A percentile compares a stretch with the other conserved stretches of the same genome.
These are phyloP conservation scores for Parus major DNA, from an alignment of 2,113 vertebrate genomes.

Conservation along the genomic window DNA sequence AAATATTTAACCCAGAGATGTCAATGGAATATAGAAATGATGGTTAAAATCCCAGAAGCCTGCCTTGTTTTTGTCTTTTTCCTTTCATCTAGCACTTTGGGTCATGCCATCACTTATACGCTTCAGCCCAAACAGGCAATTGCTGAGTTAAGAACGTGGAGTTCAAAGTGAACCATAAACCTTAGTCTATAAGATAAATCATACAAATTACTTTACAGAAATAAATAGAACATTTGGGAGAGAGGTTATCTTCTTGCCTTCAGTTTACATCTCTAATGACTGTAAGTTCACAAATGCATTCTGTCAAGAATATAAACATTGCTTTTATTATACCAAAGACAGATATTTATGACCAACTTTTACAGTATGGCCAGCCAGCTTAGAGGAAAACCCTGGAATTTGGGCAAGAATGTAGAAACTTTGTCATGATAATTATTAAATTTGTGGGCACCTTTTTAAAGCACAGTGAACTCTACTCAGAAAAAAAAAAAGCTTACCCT, in stretches of 20 bases:
- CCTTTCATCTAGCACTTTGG: constrained; percentile 72
- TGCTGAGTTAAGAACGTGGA: constrained; percentile 73
- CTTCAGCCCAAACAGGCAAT: constrained; percentile 71
- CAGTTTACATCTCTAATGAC: constrained; percentile 75
- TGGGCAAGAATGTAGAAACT: constrained; percentile 35
- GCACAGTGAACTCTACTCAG: fast-evolving
- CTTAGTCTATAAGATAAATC: constrained; percentile 73
- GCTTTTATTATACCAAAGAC: constrained; percentile 68
- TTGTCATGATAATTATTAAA: background rate
- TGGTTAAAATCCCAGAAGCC: constrained; percentile 69
- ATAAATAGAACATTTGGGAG: constrained; percentile 74
- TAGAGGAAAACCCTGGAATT: constrained; percentile 54
- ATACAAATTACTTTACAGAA: constrained; percentile 78
- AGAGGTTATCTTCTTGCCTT: constrained; percentile 74
- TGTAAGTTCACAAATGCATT: constrained; percentile 73
- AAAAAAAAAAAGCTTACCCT: background rate
- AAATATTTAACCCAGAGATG: constrained; percentile 68
- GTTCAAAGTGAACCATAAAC: constrained; percentile 78
- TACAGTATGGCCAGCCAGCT: constrained; percentile 39
- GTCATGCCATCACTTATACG: constrained; percentile 72
- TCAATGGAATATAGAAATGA: constrained; percentile 65
- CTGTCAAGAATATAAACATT: constrained; percentile 68
- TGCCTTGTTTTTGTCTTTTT: constrained; percentile 68
- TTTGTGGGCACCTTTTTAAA: background rate
- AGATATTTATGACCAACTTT: constrained; percentile 62